phyloP scores from a whole-genome alignment of 1,140 invertebrate species.

The Fopius arisanus region DNA sequence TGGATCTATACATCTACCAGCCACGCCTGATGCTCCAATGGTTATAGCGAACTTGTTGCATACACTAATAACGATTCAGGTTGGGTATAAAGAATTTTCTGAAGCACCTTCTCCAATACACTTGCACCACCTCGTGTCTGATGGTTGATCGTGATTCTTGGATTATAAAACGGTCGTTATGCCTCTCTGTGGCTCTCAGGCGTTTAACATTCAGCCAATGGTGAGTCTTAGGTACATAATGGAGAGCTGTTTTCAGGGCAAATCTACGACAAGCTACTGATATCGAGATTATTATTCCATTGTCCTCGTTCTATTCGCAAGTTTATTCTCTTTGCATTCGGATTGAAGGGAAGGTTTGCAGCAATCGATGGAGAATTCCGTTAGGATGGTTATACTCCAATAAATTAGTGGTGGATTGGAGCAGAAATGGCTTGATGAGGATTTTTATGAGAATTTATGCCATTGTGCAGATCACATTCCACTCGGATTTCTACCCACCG shows the following conservation, averaged over 20 bases:
- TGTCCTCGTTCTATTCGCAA: neutral
- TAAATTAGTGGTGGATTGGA: neutral
- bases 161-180: no score
- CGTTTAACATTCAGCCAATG: neutral
- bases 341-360: no score
- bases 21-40: neutral
- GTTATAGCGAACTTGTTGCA: conserved; percentile 14
- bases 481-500: no score
- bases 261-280: neutral
- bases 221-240: neutral
- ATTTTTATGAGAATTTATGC: no score
- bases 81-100: neutral
- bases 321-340: neutral
- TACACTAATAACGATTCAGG: conserved; percentile 28
- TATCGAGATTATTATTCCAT: neutral
- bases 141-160: neutral
- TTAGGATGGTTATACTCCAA: neutral
- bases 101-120: conserved; percentile 12
- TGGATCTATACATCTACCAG: neutral
- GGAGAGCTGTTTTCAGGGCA: neutral
- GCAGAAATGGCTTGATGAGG: neutral
- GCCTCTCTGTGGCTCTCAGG: neutral
- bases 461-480: no score
- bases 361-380: neutral
- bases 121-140: neutral